Evolutionary conservation across 2,113 vertebrate genomes (phyloP).

Genomic region (Dipodomys stephensi): DNA sequence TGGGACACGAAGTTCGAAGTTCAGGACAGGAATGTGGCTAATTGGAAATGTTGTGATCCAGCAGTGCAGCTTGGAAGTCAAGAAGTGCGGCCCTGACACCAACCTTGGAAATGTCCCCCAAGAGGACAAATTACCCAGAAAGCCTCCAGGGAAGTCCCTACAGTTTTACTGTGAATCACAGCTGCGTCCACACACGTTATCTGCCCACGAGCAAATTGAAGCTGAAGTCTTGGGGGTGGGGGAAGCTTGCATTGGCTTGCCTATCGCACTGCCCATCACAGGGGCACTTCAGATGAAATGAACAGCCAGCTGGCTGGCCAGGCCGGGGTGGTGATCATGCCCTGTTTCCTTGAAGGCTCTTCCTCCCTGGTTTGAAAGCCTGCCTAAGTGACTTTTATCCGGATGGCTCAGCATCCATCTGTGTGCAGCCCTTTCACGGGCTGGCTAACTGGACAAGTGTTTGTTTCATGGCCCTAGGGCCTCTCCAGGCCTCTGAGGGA

Average conservation of each 20-base stretch:
- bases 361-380: not conserved
- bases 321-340: not conserved
- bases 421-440: fast-evolving
- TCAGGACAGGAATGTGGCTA: not conserved
- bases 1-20: not conserved
- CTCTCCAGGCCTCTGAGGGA: not conserved
- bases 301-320: not conserved
- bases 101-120: not conserved
- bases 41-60: constrained; percentile 2
- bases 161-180: fast-evolving
- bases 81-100: not conserved
- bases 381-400: not conserved
- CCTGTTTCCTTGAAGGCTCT: not conserved
- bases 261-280: not conserved
- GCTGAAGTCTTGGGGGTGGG: not conserved
- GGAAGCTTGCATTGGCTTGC: too few relatives aligned
- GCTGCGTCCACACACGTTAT: fast-evolving
- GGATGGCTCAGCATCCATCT: fast-evolving
- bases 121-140: not conserved
- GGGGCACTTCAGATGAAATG: not conserved
- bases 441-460: fast-evolving
- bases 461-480: not conserved
- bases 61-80: not conserved
- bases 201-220: not conserved
- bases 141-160: not conserved